Percentiles rank a stretch among this genome's conserved stretches.
Conservation (phyloP, 1,140 invertebrate genomes). For the Platorchestia sp. region DNA sequence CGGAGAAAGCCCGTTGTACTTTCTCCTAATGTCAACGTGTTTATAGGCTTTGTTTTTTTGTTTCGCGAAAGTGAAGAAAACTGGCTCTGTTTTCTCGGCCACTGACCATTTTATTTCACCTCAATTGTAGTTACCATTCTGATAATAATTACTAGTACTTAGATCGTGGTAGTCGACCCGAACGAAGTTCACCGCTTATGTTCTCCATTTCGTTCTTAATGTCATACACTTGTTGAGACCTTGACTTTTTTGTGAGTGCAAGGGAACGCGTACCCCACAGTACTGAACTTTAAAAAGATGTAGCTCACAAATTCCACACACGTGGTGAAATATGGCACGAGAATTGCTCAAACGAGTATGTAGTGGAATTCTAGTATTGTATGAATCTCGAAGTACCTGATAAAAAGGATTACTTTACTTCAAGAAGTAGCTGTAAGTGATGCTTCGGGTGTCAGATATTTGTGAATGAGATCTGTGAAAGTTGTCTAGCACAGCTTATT, state of each 20-base stretch:
- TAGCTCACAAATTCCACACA: not conserved
- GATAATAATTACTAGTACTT: not conserved
- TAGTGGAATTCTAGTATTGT: not conserved
- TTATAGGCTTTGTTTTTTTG: not conserved
- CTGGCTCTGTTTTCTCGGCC: not conserved
- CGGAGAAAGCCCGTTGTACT: not conserved
- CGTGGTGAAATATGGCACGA: not conserved
- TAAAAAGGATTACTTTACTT: not conserved
- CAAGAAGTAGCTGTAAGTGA: not conserved
- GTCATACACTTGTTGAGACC: slow-evolving; percentile 6
- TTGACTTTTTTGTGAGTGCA: not conserved
- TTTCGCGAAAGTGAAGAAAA: not conserved
- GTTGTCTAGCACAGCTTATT: not conserved
- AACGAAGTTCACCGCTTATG: not conserved
- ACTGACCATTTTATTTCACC: not conserved
- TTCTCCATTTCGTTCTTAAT: not conserved
- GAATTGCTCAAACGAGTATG: not conserved
- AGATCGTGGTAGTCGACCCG: not conserved
- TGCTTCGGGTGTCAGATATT: not conserved
- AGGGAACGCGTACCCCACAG: not conserved
- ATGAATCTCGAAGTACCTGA: not conserved
- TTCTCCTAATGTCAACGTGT: not conserved
- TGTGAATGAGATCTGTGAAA: not conserved
- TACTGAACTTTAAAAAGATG: not conserved
- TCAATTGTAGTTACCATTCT: not conserved